Evolutionary conservation across 2,113 vertebrate species (phyloP).

Genomic region (Pan troglodytes): DNA sequence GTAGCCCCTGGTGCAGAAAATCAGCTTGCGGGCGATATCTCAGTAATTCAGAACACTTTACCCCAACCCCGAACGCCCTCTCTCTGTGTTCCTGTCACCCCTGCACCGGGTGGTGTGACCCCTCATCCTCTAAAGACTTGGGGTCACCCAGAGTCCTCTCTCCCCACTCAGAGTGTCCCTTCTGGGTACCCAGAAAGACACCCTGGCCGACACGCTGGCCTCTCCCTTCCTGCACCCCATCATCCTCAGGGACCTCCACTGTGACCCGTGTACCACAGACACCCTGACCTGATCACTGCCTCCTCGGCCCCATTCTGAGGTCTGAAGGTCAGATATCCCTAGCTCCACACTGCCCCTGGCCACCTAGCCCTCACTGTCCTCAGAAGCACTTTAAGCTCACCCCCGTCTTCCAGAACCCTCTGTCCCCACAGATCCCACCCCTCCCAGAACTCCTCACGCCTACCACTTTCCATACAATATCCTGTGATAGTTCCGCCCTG

Average conservation of each 20-base stretch:
- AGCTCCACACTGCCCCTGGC: fast-evolving
- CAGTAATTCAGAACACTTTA: background rate
- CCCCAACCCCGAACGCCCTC: background rate
- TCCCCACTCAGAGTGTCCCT: background rate
- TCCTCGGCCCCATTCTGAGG: fast-evolving
- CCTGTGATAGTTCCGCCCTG: background rate
- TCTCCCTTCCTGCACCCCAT: background rate
- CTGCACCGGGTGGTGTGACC: no score
- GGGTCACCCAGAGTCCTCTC: background rate
- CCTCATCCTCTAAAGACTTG: background rate
- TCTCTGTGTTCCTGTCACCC: background rate
- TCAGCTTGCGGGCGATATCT: fast-evolving
- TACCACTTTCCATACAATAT: background rate
- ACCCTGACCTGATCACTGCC: background rate
- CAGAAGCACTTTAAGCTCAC: background rate
- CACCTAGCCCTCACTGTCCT: background rate
- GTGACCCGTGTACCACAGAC: background rate
- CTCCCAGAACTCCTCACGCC: background rate
- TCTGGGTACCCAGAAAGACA: background rate
- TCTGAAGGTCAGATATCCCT: background rate
- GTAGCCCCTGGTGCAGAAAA: background rate
- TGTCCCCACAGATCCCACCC: background rate
- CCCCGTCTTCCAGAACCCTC: background rate
- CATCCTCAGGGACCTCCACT: background rate
- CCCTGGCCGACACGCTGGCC: background rate